Base-by-base conservation (phyloP, 2,113 vertebrate species). In the Amblyopsis rosae region DNA sequence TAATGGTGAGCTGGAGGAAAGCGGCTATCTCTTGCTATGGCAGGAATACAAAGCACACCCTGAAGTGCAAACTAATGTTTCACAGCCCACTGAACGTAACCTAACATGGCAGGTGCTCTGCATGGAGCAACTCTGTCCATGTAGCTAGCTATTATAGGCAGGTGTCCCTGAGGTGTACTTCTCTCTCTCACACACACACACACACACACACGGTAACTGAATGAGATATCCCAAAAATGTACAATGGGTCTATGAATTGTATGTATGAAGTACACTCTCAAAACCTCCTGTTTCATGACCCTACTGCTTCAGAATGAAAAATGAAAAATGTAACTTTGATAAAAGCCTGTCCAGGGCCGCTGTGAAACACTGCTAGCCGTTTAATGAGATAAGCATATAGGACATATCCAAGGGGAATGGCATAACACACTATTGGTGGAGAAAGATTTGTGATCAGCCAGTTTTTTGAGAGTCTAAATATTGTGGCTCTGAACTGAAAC, bases 1-100 rank as follows among this genome's bases (percentile, higher is more conserved):
- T 77, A 80, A 81, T 6, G 32, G 17, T 59, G 26, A 35, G 58
- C 12, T 49, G 62, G 59, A 66, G 68, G 57, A 56, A 62, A 60
- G 51, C 59, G 59, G 59, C 55, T 35, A 61, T 17, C 59, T 35
- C 59, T 12, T 10, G 59, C 59, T 47, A 16, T 59, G 73, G 50
- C 59, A 59, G 76, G 50, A 87, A 84, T 70, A 70, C 79, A 75
- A 53, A 73, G 50, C 35, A 70, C 56, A 48, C 45, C 12, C 56
- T 65, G 45, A 84, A 82, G 80, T 81, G 80, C 62, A 83, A 79
- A 80, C 59, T 68, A 67, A 59, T 83, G 78, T 83, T 81, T 54
- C 9, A 59, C 50, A 63, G 59, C 69, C 68, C 61, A 79, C 73
- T 77, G 72, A 66, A 80, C 76, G 75, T 65, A 77, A 79, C 68